Evolutionary conservation across 2,113 vertebrate genomes (phyloP).

Genomic region (Corvus moneduloides): DNA sequence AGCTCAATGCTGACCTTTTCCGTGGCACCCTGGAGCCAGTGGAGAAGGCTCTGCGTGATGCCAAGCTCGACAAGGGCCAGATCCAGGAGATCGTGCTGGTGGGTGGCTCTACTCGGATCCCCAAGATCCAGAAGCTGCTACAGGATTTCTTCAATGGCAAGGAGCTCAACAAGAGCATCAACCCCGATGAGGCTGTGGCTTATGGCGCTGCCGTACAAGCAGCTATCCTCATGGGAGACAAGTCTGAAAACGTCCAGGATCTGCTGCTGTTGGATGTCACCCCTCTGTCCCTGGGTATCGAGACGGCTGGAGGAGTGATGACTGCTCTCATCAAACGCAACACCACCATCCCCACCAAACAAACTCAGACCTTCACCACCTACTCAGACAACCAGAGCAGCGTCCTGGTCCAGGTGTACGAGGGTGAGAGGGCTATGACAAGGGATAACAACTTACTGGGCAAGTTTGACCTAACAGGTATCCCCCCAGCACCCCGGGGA

Average conservation of each 20-base stretch:
- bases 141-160: conserved; percentile 85
- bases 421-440: conserved; percentile 82
- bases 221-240: conserved; percentile 83
- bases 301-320: conserved; percentile 84
- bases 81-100: conserved; percentile 83
- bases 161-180: conserved; percentile 86
- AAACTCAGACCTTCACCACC: conserved; percentile 85
- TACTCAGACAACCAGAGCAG: conserved; percentile 84
- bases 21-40: conserved; percentile 82
- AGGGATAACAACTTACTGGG: conserved; percentile 85
- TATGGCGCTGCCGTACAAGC: conserved; percentile 81
- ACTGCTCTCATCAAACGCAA: conserved; percentile 83
- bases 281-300: conserved; percentile 80
- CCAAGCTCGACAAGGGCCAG: conserved; percentile 82
- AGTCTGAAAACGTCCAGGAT: conserved; percentile 83
- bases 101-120: conserved; percentile 83
- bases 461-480: conserved; percentile 81
- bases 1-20: conserved; percentile 87
- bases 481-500: conserved; percentile 79
- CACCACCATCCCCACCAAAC: conserved; percentile 84
- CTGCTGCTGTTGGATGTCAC: conserved; percentile 81
- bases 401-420: conserved; percentile 79
- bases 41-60: conserved; percentile 82
- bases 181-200: conserved; percentile 83
- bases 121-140: conserved; percentile 83